Conservation (phyloP, 2,113 vertebrate species). For the Plotosus lineatus region DNA sequence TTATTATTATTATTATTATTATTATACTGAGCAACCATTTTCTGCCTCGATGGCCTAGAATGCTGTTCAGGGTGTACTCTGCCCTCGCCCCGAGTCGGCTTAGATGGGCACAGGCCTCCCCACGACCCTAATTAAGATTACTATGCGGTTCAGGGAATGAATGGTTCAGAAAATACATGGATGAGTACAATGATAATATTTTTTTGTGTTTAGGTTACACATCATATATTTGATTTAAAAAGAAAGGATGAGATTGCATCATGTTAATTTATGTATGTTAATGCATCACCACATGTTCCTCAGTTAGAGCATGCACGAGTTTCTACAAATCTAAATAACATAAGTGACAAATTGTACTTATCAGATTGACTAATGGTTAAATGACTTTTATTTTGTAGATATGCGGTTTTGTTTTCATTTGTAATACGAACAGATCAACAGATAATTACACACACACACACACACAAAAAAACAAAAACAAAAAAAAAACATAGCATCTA, state of each 20-base stretch:
- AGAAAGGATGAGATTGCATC: not conserved
- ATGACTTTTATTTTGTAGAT: not conserved
- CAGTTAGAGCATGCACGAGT: not conserved
- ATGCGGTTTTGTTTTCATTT: not conserved
- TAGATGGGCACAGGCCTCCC: no score
- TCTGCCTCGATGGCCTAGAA: not conserved
- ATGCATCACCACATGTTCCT: slow-evolving; percentile 3
- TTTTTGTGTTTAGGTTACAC: not conserved
- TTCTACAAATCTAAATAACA: not conserved
- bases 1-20: not conserved
- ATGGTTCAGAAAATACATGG: no score
- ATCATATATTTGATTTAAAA: not conserved
- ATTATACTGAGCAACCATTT: not conserved
- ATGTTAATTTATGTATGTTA: not conserved
- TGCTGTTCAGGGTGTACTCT: no score
- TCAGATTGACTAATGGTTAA: no score
- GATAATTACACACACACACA: no score
- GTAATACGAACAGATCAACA: not conserved
- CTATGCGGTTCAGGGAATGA: no score
- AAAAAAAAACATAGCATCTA: no score
- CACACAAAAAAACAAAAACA: no score
- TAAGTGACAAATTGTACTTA: no score
- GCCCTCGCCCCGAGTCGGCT: no score
- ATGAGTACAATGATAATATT: no score
- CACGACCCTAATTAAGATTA: no score